phyloP scores from a whole-genome alignment of 2,888 invertebrate genomes.

The Hyposoter didymator region DNA sequence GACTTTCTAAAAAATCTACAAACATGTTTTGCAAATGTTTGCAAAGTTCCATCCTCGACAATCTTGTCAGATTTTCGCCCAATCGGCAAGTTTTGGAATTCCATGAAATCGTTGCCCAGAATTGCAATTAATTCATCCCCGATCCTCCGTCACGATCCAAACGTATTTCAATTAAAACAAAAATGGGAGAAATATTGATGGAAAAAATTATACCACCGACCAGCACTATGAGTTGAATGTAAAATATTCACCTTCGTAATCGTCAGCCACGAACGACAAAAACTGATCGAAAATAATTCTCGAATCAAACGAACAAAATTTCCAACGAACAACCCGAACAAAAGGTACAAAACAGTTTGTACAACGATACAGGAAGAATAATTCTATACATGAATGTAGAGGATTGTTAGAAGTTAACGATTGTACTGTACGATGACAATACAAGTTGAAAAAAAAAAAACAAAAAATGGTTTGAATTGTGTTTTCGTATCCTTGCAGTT shows the following conservation, averaged over 20 bases:
- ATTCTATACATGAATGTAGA: slow-evolving; percentile 27
- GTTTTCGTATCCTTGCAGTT: not conserved
- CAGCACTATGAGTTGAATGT: slow-evolving; percentile 51
- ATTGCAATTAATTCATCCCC: not conserved
- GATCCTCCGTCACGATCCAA: slow-evolving; percentile 6
- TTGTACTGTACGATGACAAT: slow-evolving; percentile 65
- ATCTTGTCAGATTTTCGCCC: not conserved
- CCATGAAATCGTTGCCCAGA: not conserved
- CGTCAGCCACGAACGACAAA: slow-evolving; percentile 7
- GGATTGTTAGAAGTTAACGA: slow-evolving; percentile 44
- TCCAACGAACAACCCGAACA: too few relatives aligned
- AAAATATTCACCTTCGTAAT: slow-evolving; percentile 31
- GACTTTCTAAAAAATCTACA: not conserved
- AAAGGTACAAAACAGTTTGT: slow-evolving; percentile 38
- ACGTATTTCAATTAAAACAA: slow-evolving; percentile 10
- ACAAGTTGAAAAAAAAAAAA: slow-evolving; percentile 45
- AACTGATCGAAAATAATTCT: slow-evolving; percentile 18
- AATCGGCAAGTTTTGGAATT: not conserved
- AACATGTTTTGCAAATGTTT: not conserved
- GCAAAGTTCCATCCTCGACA: not conserved
- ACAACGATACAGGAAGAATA: slow-evolving; percentile 25
- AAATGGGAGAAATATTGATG: slow-evolving; percentile 25
- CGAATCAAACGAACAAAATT: not conserved
- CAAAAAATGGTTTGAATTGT: slow-evolving; percentile 25
- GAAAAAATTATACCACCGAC: not conserved